These are phyloP conservation scores for Cephonodes hylas DNA, from an alignment of 2,888 invertebrate genomes.

Conservation along the genomic window DNA sequence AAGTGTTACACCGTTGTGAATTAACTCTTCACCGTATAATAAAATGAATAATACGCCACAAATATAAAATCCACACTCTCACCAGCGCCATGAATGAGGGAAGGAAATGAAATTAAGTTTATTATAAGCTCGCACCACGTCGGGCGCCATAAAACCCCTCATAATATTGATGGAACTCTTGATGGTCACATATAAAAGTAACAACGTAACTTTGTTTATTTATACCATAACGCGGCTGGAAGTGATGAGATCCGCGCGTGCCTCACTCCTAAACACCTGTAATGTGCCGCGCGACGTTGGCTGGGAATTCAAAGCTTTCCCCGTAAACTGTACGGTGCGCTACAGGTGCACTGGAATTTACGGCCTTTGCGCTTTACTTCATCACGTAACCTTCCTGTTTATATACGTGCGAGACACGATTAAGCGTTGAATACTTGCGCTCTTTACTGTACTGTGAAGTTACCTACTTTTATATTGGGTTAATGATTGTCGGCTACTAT, in stretches of 20 bases:
- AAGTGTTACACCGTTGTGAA: not conserved
- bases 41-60: not conserved
- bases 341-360: not conserved
- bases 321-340: not conserved
- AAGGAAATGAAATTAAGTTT: slow-evolving; percentile 33
- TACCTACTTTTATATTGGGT: too few relatives aligned
- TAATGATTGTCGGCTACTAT: too few relatives aligned
- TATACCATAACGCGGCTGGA: slow-evolving; percentile 9
- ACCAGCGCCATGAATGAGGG: not conserved
- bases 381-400: not conserved
- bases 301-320: not conserved
- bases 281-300: not conserved
- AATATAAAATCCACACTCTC: not conserved
- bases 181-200: slow-evolving; percentile 46
- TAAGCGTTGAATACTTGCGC: too few relatives aligned
- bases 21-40: not conserved
- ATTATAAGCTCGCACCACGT: slow-evolving; percentile 36
- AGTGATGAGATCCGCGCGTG: slow-evolving; percentile 16
- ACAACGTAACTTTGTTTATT: slow-evolving; percentile 41
- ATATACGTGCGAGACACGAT: not conserved
- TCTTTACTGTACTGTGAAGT: too few relatives aligned
- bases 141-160: slow-evolving; percentile 46
- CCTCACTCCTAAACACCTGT: not conserved
- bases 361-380: not conserved
- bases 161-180: slow-evolving; percentile 48